Base-by-base conservation (phyloP, 2,113 vertebrate genomes). In the Scolopax mira region DNA sequence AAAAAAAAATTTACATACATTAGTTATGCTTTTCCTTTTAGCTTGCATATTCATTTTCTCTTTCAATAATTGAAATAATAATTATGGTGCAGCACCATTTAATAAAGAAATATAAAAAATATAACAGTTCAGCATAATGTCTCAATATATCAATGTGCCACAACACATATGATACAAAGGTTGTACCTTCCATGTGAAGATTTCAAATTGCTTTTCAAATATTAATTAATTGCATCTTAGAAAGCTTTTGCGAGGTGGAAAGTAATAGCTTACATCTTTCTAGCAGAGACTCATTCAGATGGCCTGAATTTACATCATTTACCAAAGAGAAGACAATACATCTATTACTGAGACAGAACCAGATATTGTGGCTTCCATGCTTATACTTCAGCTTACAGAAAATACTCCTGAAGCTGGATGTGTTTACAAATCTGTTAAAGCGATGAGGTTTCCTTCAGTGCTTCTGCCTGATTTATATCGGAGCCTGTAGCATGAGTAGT, bases 41-140 rank as follows among this genome's bases (percentile, higher is more conserved):
- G 72, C 55, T 70, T 82, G 62, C 82, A 88, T 90, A 95, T 90
- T 95, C 27, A 74, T 96, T 92, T 95, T 77, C n/a, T 69, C 31
- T 92, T 91, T 51, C 54, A 60, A 35, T 81, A 57, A 75, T 3
- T 88, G 92, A 62, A 92, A 51, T 49, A 88, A 72, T 93, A 83
- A 96, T 92, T 93, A 88, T 19, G 11, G 42, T 85, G 51, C 54
- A 73, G 60, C 39, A 75, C 11, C 1, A 3, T 90, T 94, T 92
- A 91, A 91, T 89, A 94, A 81, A 75, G 65, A 96, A 81, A 92
- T 84, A 83, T 51, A 55, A 86, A 89, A 87, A 92, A 84, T 31
- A 31, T 37, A 90, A 57, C 5, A 23, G 60, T 74, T 72, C 35
- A 60, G 64, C 67, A 92, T 35, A 55, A 35, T 90, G 60, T 57